Percentiles rank a stretch among this genome's conserved stretches.
These are phyloP conservation scores for Empidonax alnorum DNA, from an alignment of 2,113 vertebrate species.

Conservation along the genomic window DNA sequence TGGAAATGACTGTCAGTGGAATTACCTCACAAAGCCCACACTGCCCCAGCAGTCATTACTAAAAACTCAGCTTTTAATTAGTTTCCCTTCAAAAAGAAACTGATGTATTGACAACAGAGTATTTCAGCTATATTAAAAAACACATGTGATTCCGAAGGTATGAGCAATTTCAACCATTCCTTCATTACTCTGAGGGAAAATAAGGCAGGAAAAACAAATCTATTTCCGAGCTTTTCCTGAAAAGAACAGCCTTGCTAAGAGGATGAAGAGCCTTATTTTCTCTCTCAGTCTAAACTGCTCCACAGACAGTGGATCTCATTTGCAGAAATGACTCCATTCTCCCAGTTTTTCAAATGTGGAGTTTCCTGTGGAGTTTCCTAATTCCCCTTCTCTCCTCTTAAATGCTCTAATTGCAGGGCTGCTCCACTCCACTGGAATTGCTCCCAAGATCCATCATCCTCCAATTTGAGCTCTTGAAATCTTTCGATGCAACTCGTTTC, in stretches of 20 bases:
- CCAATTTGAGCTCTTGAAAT: neutral
- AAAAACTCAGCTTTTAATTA: neutral
- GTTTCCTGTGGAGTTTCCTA: neutral
- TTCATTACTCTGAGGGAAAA: neutral
- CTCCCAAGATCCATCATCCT: neutral
- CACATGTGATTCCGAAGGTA: neutral
- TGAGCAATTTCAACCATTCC: neutral
- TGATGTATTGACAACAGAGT: neutral
- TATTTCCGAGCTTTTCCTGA: neutral
- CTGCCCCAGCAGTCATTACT: neutral
- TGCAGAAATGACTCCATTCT: neutral
- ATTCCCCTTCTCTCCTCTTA: neutral
- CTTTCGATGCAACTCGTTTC: neutral
- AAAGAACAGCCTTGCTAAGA: neutral
- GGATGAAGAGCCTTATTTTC: neutral
- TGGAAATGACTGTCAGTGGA: neutral
- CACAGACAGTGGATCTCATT: neutral
- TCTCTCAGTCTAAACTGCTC: neutral
- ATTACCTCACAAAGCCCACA: neutral
- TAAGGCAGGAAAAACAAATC: neutral
- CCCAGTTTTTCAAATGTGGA: neutral
- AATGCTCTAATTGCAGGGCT: neutral
- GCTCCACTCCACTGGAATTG: neutral
- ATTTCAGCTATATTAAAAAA: neutral
- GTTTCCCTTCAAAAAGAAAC: constrained; percentile 4